Evolutionary conservation across 2,797 vertebrate species (phyloP).

Genomic region (Tokudaia muenninki): DNA sequence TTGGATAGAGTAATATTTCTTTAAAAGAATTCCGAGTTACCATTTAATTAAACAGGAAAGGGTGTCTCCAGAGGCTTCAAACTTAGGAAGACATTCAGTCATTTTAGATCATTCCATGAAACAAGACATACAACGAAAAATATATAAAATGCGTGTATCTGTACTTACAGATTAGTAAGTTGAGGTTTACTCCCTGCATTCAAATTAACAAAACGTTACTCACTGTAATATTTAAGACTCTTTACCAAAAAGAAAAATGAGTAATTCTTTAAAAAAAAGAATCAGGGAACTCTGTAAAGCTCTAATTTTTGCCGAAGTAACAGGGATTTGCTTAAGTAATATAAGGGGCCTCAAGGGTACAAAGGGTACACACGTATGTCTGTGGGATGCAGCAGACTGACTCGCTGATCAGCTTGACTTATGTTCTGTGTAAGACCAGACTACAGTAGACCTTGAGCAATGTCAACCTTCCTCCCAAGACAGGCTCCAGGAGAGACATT

Average conservation of each 20-base stretch:
- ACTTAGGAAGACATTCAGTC: neutral
- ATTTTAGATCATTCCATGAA: neutral
- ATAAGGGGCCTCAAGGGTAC: neutral
- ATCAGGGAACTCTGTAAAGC: neutral
- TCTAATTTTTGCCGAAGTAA: neutral
- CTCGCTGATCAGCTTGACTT: neutral
- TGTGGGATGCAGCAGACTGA: neutral
- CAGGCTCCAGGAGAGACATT: neutral
- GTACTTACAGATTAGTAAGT: neutral
- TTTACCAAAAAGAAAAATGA: neutral
- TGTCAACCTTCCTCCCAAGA: neutral
- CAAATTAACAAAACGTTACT: neutral
- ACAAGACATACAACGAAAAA: neutral
- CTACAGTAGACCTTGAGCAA: neutral
- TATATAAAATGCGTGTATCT: neutral
- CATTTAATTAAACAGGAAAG: neutral
- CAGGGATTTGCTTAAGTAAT: neutral
- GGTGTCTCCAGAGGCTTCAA: neutral
- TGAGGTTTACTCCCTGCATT: neutral
- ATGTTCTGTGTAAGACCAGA: neutral
- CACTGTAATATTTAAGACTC: neutral
- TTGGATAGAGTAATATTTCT: neutral
- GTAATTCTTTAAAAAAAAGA: neutral
- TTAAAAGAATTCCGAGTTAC: neutral
- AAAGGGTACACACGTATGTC: neutral